Percentiles rank a stretch among this genome's conserved stretches.
phyloP scores from a whole-genome alignment of 2,888 invertebrate genomes.

The Andricus quercusramuli region DNA sequence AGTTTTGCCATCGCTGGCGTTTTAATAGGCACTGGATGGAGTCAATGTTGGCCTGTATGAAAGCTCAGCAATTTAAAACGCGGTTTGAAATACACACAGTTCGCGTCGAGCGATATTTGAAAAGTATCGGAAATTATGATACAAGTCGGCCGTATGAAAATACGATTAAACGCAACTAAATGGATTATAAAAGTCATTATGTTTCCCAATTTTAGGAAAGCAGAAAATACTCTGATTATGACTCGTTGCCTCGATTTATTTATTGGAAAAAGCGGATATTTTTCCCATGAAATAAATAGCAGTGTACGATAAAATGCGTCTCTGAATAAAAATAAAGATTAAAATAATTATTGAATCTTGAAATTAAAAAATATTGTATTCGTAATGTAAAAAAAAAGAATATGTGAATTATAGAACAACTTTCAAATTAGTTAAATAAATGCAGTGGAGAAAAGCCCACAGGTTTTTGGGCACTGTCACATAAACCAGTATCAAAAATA shows the following conservation, averaged over 20 bases:
- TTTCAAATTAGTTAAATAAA: too few species aligned
- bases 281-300: background rate
- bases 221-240: background rate
- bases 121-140: constrained; percentile 8
- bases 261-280: background rate
- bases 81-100: background rate
- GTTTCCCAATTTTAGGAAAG: background rate
- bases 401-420: too few species aligned
- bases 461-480: too few species aligned
- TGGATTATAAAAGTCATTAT: constrained; percentile 3
- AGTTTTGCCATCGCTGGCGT: constrained; percentile 25
- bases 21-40: constrained; percentile 25
- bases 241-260: background rate
- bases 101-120: constrained; percentile 1
- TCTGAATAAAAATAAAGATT: background rate
- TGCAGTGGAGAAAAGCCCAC: too few species aligned
- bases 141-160: background rate
- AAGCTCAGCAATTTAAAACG: constrained; percentile 25
- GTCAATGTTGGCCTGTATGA: constrained; percentile 10
- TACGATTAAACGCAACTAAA: background rate
- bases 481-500: too few species aligned
- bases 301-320: background rate
- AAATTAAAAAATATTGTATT: background rate
- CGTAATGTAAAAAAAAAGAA: too few species aligned
- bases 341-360: background rate